Evolutionary conservation across 1,140 invertebrate species (phyloP), one percentile per base, ranked within the genome.

Genomic region (Doryteuthis pealeii): DNA sequence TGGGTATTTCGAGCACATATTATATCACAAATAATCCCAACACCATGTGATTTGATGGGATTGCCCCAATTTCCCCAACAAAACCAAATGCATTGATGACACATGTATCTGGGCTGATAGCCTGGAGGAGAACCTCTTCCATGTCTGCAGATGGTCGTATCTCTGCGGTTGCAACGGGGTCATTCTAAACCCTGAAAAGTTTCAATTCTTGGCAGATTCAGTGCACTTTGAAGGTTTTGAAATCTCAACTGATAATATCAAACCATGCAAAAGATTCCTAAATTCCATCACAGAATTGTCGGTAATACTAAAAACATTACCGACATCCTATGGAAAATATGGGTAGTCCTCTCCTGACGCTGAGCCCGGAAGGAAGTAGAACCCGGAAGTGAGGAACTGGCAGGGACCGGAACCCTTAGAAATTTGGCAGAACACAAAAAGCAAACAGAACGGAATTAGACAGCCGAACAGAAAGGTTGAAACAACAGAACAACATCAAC

Each of bases 141-240:
- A 79, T 26, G 54, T 77, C 3, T 58, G 62, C 12, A 22, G 72
- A 33, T 79, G 79, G 75, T 71, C 81, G 1, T 77, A 81, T 43
- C 30, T 74, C 1, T 83, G 79, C 69, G 77, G 75, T 33, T 33
- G 74, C 14, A 75, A 77, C 69, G 65, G 75, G 31, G 82, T 80
- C 33, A 85, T 73, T n/a, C 74, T 85, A 2, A 83, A 82, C 71
- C 75, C 74, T 0, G 73, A 80, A 8, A 85, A 85, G 65, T 76
- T 79, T 68, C 40, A 73, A 14, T 80, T 85, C 45, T 77, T 74
- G 22, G 35, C 77, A 77, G 43, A 73, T 28, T 71, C 12, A 0
- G 78, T 83, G 1, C 76, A 82, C n/a, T 86, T 80, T 77, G 81
- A 76, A 0, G 80, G 82, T 28, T 75, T 78, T 62, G 74, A 62